Evolutionary conservation across 1,140 invertebrate genomes (phyloP).

Genomic region (Cepaea nemoralis): DNA sequence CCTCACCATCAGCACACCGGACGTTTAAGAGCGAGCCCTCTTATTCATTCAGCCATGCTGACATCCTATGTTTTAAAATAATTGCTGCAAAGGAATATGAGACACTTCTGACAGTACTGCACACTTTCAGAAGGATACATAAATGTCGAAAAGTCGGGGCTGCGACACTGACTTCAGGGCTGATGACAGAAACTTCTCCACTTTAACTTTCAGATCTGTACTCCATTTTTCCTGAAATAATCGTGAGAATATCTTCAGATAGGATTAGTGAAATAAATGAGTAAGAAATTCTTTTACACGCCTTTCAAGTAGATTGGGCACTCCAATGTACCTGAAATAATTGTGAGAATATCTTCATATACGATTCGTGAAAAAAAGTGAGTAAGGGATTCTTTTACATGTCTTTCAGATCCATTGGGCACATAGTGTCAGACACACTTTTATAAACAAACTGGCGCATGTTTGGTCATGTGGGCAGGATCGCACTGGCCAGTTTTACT

Average conservation of each 20-base stretch:
- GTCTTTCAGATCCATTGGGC: too few species aligned
- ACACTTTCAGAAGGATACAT: constrained; percentile 63
- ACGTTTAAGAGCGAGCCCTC: background rate
- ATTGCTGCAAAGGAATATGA: background rate
- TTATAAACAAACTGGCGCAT: too few species aligned
- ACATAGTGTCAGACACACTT: too few species aligned
- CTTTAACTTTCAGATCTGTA: constrained; percentile 64
- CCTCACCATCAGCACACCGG: too few species aligned
- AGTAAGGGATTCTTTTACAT: too few species aligned
- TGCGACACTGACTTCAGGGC: constrained; percentile 63
- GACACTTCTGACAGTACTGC: background rate
- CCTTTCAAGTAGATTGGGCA: too few species aligned
- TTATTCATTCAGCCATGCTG: background rate
- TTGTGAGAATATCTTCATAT: background rate
- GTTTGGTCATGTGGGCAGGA: too few species aligned
- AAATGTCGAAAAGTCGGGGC: constrained; percentile 68
- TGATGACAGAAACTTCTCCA: constrained; percentile 70
- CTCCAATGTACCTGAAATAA: background rate
- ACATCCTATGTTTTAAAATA: background rate
- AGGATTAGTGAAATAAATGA: background rate
- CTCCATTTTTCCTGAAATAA: constrained; percentile 70
- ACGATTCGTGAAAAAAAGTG: background rate
- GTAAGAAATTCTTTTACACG: too few species aligned
- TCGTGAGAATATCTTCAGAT: background rate
- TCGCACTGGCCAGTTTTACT: too few species aligned